Evolutionary conservation across 2,888 invertebrate genomes (phyloP), one percentile per base, ranked within the genome.

Genomic region (Ichneumoninae sp.): DNA sequence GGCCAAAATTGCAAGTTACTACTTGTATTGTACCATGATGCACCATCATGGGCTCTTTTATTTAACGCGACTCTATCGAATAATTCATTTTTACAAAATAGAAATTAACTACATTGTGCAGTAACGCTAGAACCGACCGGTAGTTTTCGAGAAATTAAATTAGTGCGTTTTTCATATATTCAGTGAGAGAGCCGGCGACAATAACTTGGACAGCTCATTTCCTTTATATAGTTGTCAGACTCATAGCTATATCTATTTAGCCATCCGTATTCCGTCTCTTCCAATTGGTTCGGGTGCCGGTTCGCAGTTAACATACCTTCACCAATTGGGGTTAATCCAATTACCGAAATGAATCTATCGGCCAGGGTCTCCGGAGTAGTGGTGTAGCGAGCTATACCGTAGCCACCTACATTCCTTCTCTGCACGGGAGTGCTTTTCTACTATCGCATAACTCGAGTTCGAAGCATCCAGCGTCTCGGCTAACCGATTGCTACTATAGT

Each of bases 331-430:
- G 36, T 80, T 65, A 36, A 47, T 70, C 71, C 75, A 83, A 83
- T 83, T 76, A 80, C 47, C 69, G 66, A 77, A 84, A 77, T 77
- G 68, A 84, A 80, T 83, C 83, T 60, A 72, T 65, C 62, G 30
- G 44, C 44, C 57, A 8, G 22, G 57, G 57, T 36, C 62, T 52
- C 30, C 44, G 40, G 10, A 7, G 47, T n/a, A 30, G 62, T 62
- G 26, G 47, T 54, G 54, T 62, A 60, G 40, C 33, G 36, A 26
- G 16, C 36, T 44, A 66, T 50, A 66, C 50, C 60, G 77, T 78
- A 77, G 68, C 10, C 26, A 57, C 74, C 57, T 52, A 54, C 60
- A 16, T 76, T 13, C 47, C 22, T 50, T 50, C 26, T 44, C 47
- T 74, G 54, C 62, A 33, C 47, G 65, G 40, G 50, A 4, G 47